Base-by-base conservation (phyloP, 2,888 invertebrate species). In the Eristalis intricaria region DNA sequence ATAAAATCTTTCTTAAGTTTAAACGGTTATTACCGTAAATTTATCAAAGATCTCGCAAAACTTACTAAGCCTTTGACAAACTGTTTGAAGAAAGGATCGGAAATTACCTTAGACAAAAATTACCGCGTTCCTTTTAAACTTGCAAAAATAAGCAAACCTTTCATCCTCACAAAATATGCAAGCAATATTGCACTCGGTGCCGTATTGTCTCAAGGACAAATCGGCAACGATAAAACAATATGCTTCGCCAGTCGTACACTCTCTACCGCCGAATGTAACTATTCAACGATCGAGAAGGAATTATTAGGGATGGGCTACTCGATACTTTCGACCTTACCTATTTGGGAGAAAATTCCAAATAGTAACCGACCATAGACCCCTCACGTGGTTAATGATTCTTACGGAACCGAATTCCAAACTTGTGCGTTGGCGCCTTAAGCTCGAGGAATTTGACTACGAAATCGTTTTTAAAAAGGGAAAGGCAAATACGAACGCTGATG, bases 1-100 rank as follows among this genome's bases (percentile, higher is more conserved):
- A 26, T 26, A 26, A 26, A 26, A 26, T 26, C 26, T 3, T 26
- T 26, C 3, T 26, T 26, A 26, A 3, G 26, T 2, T 3, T 26
- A 2, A 26, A 2, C 26, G 61, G 50, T 10, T 76, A 76, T 50
- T 61, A 68, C 32, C 60, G 76, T 19, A 32, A 35, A 29, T 68
- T 69, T 23, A 63, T 69, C 15, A n/a, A 35, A 3, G 60, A 65
- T 26, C 64, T 26, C 7, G 38, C 65, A 11, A 60, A 22, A 23
- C 23, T 29, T 23, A 26, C 23, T 26, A 66, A 66, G n/a, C 50
- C 66, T 23, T 19, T 66, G 10, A 50, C 66, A 26, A 7, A 23
- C 23, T 29, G 1, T n/a, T 43, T 66, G 11, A 50, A 50, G 50
- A 29, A 29, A 2, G 29, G 29, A 29, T 29, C 29, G 5, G 29